phyloP scores from a whole-genome alignment of 1,140 invertebrate genomes.

The Lanistes nyassanus region DNA sequence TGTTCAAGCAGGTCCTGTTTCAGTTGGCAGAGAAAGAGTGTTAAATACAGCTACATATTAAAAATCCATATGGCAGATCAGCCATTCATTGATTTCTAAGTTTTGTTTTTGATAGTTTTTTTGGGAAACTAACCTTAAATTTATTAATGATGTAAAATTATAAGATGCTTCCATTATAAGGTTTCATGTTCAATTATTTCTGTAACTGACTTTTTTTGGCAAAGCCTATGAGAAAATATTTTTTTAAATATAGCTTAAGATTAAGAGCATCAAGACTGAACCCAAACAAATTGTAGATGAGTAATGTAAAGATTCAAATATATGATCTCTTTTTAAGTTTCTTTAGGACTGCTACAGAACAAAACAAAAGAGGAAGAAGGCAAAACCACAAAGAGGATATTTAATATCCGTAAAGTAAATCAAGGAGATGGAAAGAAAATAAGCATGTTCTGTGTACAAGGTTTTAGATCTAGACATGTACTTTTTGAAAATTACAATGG shows the following conservation, averaged over 20 bases:
- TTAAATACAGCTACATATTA: no score
- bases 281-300: background rate
- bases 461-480: background rate
- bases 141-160: background rate
- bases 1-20: conserved; percentile 8
- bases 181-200: background rate
- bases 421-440: background rate
- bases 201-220: no score
- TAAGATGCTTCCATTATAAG: background rate
- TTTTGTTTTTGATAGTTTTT: no score
- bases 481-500: background rate
- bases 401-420: background rate
- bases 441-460: background rate
- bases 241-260: background rate
- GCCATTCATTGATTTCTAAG: no score
- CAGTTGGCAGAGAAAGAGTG: no score
- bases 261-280: background rate
- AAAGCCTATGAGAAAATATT: no score
- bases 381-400: no score
- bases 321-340: background rate
- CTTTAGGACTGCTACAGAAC: background rate
- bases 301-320: background rate
- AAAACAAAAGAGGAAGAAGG: background rate
- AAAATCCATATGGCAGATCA: no score
- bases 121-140: conserved; percentile 6